A percentile compares a stretch with the other conserved stretches of the same genome.
Evolutionary conservation across 2,888 invertebrate genomes (phyloP).

Genomic region (Torymus tubicola): DNA sequence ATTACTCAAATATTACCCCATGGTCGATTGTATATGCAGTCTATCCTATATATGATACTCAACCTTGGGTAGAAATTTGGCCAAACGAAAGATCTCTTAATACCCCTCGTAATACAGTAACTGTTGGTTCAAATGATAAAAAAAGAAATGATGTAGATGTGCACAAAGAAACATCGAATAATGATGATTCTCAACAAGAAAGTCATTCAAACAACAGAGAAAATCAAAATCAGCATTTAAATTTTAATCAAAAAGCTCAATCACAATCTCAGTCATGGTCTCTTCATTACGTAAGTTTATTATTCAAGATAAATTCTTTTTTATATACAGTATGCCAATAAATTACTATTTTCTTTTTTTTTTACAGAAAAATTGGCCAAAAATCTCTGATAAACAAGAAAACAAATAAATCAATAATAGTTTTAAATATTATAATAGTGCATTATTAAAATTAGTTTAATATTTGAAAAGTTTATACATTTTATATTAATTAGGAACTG

Average conservation of each 20-base stretch:
- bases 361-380: conserved; percentile 40
- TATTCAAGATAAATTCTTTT: not conserved
- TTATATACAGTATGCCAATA: not conserved
- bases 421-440: not conserved
- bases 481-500: no score
- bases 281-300: conserved; percentile 36
- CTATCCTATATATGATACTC: conserved; percentile 34
- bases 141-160: not conserved
- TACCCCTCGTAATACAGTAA: conserved; percentile 14
- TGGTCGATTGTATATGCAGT: conserved; percentile 41
- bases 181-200: conserved; percentile 14
- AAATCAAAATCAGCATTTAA: conserved; percentile 18
- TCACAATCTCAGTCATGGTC: conserved; percentile 27
- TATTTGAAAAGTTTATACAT: not conserved
- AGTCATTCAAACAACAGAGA: not conserved
- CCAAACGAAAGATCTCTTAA: conserved; percentile 30
- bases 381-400: conserved; percentile 24
- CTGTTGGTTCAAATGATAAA: not conserved
- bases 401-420: conserved; percentile 17
- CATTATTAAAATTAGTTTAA: conserved; percentile 12
- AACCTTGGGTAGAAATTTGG: conserved; percentile 38
- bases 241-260: conserved; percentile 19
- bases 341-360: conserved; percentile 7
- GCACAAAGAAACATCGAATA: not conserved
- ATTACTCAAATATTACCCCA: conserved; percentile 49